Evolutionary conservation across 2,797 vertebrate genomes (phyloP).

Genomic region (Lateolabrax maculatus): DNA sequence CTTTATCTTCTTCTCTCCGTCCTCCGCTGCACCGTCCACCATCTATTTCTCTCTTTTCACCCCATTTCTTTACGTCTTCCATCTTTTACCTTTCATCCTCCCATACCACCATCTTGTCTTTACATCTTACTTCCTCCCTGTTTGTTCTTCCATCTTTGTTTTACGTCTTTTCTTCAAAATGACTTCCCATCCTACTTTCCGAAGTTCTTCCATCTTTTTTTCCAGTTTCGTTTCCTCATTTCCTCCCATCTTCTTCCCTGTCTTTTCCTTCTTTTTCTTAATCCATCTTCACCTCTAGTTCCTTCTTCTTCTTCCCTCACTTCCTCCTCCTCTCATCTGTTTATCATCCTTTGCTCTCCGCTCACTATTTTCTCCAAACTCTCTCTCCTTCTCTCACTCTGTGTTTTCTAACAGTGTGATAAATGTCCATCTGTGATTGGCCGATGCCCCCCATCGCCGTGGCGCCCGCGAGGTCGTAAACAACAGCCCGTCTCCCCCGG

Average conservation of each 20-base stretch:
- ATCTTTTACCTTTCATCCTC: no score
- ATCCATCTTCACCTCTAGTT: neutral
- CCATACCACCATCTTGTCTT: neutral
- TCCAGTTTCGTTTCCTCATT: no score
- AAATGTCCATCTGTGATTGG: constrained; percentile 83
- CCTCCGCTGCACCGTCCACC: neutral
- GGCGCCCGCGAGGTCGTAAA: constrained; percentile 81
- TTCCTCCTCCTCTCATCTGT: neutral
- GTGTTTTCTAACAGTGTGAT: constrained; percentile 75
- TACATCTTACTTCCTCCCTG: neutral
- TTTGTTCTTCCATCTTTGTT: neutral
- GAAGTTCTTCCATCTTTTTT: no score
- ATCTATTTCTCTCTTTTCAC: neutral
- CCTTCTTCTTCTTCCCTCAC: neutral
- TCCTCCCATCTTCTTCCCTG: neutral
- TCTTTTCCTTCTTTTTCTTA: neutral
- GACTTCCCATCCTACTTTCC: neutral
- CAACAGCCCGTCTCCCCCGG: constrained; percentile 81
- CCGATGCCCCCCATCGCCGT: constrained; percentile 76
- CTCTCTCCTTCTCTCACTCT: constrained; percentile 12
- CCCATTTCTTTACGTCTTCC: neutral
- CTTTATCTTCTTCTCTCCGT: neutral
- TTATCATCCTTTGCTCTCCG: neutral
- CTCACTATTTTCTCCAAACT: constrained; percentile 17
- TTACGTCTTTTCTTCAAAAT: neutral